phyloP scores from a whole-genome alignment of 2,888 invertebrate species.

The Silvanus unidentatus region DNA sequence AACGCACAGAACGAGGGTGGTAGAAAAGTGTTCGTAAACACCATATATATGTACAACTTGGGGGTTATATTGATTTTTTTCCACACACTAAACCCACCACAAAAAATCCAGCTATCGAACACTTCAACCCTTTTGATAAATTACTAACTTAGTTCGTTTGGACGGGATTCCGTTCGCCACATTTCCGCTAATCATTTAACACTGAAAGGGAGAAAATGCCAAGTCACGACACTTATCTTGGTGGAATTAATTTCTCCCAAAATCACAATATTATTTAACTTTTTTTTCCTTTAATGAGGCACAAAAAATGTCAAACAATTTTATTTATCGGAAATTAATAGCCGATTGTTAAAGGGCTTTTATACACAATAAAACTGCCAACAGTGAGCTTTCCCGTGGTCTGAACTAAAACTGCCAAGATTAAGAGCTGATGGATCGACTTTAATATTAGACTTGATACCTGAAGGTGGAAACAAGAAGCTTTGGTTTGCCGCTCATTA shows the following conservation, averaged over 20 bases:
- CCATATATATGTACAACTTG: too few relatives aligned
- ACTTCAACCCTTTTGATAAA: slow-evolving; percentile 13
- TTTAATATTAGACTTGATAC: slow-evolving; percentile 27
- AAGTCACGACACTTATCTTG: slow-evolving; percentile 6
- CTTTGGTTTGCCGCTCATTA: slow-evolving; percentile 37
- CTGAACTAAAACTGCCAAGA: slow-evolving; percentile 11
- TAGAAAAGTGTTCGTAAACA: too few relatives aligned
- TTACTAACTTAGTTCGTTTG: slow-evolving; percentile 11
- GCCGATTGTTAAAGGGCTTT: too few relatives aligned
- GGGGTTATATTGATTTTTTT: too few relatives aligned
- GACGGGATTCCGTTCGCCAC: slow-evolving; percentile 12
- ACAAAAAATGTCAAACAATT: too few relatives aligned
- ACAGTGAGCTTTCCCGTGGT: slow-evolving; percentile 3
- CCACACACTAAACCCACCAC: neutral
- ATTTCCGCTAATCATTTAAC: slow-evolving; percentile 15
- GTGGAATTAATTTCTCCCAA: neutral
- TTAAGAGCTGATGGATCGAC: slow-evolving; percentile 28
- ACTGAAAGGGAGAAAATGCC: slow-evolving; percentile 9
- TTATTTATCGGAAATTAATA: too few relatives aligned
- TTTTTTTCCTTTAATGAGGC: too few relatives aligned
- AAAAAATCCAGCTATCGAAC: slow-evolving; percentile 7
- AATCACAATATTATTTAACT: neutral
- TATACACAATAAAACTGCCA: neutral
- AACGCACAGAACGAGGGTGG: too few relatives aligned
- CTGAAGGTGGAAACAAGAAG: slow-evolving; percentile 26